Percentiles rank a stretch among this genome's conserved stretches.
Conservation (phyloP, 1,140 invertebrate genomes). For the Tetraneura akinire region DNA sequence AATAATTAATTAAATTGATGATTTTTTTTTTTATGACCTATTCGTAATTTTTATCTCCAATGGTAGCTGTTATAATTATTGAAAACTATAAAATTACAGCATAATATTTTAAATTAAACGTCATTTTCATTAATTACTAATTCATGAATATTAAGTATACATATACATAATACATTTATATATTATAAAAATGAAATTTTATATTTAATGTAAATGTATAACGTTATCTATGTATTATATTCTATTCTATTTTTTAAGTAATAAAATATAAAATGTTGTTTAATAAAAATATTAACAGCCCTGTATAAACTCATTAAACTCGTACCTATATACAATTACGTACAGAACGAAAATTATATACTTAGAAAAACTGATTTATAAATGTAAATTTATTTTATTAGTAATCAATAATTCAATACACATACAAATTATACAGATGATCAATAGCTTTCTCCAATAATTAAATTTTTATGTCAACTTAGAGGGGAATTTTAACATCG, state of each 20-base stretch:
- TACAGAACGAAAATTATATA: no score
- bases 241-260: background rate
- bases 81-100: background rate
- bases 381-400: no score
- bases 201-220: background rate
- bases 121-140: background rate
- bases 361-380: no score
- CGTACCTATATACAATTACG: no score
- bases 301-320: background rate
- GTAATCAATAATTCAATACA: no score
- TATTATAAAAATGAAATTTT: slow-evolving; percentile 1
- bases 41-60: background rate
- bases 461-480: no score
- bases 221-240: background rate
- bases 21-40: background rate
- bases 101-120: background rate
- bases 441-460: no score
- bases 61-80: background rate
- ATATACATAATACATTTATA: background rate
- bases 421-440: no score
- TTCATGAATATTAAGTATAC: background rate
- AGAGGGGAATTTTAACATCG: no score
- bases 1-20: background rate
- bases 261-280: background rate
- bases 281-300: background rate